phyloP scores from a whole-genome alignment of 2,797 vertebrate genomes.

The Sebastes elongatus region DNA sequence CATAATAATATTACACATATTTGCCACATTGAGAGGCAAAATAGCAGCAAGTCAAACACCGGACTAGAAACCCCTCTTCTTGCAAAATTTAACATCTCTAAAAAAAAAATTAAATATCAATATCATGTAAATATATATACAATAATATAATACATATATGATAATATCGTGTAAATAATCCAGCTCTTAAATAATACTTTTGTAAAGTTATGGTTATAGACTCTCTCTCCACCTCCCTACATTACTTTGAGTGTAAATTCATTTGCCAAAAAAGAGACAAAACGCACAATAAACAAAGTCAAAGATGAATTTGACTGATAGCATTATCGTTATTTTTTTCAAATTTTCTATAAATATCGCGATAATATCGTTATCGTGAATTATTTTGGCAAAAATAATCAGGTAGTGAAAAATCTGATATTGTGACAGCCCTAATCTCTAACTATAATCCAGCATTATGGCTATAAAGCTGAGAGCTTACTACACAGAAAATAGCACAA shows the following conservation, averaged over 20 bases:
- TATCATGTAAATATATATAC: neutral
- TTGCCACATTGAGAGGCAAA: neutral
- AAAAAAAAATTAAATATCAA: too few relatives aligned
- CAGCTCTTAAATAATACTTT: too few relatives aligned
- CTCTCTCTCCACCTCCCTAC: neutral
- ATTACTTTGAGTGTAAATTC: neutral
- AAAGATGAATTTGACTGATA: neutral
- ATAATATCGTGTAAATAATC: neutral
- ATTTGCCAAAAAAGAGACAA: neutral
- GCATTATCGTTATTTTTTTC: neutral
- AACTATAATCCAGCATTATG: neutral
- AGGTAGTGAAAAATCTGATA: neutral
- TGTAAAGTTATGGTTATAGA: too few relatives aligned
- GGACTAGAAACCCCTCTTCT: neutral
- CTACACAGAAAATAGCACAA: neutral
- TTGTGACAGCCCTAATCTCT: neutral
- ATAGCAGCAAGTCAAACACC: neutral
- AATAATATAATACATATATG: neutral
- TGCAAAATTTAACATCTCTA: neutral
- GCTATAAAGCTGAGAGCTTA: neutral
- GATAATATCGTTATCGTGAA: neutral
- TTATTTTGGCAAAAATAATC: neutral
- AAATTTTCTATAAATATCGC: too few relatives aligned
- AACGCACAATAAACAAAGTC: neutral
- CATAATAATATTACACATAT: neutral